Conservation (phyloP, 2,888 invertebrate species). For the Pristionchus entomophagus region DNA sequence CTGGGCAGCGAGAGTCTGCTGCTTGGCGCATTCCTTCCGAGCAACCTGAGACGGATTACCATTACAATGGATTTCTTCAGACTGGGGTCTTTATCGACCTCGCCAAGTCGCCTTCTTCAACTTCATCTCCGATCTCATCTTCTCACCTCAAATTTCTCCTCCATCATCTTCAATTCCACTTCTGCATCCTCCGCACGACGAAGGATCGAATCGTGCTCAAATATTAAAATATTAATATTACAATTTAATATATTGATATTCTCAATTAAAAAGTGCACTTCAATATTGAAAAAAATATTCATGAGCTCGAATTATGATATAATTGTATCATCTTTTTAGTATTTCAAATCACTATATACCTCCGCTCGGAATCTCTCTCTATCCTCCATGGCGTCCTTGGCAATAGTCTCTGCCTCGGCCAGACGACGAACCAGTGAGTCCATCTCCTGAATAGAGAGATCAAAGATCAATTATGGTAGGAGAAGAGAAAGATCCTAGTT, state of each 20-base stretch:
- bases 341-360: not conserved
- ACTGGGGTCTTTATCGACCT: too few species aligned
- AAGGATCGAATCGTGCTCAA: constrained; percentile 26
- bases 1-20: too few species aligned
- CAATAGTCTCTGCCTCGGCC: not conserved
- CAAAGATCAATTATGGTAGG: not conserved
- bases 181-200: constrained; percentile 50
- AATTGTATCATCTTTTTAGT: too few species aligned
- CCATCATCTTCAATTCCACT: constrained; percentile 16
- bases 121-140: too few species aligned
- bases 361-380: not conserved
- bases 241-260: too few species aligned
- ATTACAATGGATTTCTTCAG: too few species aligned
- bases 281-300: too few species aligned
- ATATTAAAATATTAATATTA: not conserved
- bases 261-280: too few species aligned
- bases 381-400: not conserved
- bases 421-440: not conserved
- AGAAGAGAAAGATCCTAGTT: too few species aligned
- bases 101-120: too few species aligned
- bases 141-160: constrained; percentile 7
- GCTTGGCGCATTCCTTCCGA: not conserved
- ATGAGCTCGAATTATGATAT: too few species aligned
- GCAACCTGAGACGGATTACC: not conserved
- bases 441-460: constrained; percentile 1